phyloP scores from a whole-genome alignment of 2,888 invertebrate genomes.

The Heliconius ismenius region DNA sequence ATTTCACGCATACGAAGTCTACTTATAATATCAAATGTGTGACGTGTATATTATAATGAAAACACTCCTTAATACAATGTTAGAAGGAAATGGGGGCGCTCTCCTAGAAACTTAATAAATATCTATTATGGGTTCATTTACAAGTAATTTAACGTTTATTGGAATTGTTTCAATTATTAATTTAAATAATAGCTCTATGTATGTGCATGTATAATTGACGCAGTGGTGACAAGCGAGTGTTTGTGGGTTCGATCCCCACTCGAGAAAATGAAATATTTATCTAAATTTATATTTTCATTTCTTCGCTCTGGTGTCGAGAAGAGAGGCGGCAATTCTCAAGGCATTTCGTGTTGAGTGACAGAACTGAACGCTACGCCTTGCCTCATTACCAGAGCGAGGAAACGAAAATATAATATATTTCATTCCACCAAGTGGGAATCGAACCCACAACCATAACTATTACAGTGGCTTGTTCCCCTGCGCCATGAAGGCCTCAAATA shows the following conservation, averaged over 20 bases:
- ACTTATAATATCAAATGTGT: neutral
- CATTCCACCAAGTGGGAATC: neutral
- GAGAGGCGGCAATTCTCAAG: too few species aligned
- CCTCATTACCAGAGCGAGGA: too few species aligned
- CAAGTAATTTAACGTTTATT: neutral
- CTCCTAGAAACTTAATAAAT: conserved; percentile 17
- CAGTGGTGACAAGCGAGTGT: too few species aligned
- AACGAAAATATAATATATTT: neutral
- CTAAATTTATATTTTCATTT: too few species aligned
- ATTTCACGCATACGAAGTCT: too few species aligned
- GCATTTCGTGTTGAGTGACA: too few species aligned
- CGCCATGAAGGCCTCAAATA: neutral
- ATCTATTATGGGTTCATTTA: conserved; percentile 7
- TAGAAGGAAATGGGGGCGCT: neutral
- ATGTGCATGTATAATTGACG: too few species aligned
- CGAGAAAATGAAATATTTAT: too few species aligned
- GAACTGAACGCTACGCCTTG: too few species aligned
- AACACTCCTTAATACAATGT: conserved; percentile 6
- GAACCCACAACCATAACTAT: neutral
- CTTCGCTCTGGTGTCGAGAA: too few species aligned
- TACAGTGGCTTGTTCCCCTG: neutral
- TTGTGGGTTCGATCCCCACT: too few species aligned
- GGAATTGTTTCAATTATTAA: conserved; percentile 1
- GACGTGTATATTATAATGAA: neutral
- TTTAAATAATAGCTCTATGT: neutral